Conservation (phyloP, 1,140 invertebrate genomes). For the Panagrolaimus sp. region DNA sequence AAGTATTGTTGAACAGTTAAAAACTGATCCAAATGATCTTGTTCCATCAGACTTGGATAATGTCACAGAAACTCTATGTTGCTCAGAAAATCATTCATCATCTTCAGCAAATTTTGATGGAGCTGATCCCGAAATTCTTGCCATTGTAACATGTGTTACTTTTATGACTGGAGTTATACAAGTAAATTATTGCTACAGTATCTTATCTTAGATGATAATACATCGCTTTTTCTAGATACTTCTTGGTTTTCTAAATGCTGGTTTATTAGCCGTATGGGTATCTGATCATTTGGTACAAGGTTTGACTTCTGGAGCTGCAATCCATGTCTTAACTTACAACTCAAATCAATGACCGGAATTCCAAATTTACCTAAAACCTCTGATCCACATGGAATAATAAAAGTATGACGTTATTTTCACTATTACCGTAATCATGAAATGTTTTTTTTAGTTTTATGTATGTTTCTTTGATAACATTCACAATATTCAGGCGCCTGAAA, state of each 20-base stretch:
- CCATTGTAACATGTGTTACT: slow-evolving; percentile 24
- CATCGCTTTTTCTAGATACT: slow-evolving; percentile 58
- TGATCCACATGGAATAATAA: slow-evolving; percentile 30
- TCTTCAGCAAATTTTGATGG: too few species aligned
- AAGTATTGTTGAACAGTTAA: slow-evolving; percentile 52
- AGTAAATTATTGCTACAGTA: slow-evolving; percentile 6
- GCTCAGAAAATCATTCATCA: too few species aligned
- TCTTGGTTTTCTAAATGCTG: slow-evolving; percentile 59
- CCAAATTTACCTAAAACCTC: slow-evolving; percentile 36
- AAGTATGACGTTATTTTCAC: slow-evolving; percentile 22
- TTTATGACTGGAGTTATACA: slow-evolving; percentile 33
- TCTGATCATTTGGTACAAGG: slow-evolving; percentile 61
- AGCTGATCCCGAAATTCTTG: not conserved
- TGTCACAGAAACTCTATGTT: not conserved
- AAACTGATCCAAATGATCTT: not conserved
- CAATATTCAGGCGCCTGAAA: slow-evolving; percentile 54
- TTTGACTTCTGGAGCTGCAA: slow-evolving; percentile 61
- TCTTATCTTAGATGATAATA: too few species aligned
- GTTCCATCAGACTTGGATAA: too few species aligned
- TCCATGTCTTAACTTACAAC: slow-evolving; percentile 62
- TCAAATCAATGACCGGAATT: slow-evolving; percentile 61
- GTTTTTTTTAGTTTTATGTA: slow-evolving; percentile 56
- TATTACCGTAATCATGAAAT: too few species aligned
- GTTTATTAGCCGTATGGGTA: slow-evolving; percentile 61
- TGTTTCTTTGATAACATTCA: slow-evolving; percentile 59